Base-by-base conservation (phyloP, 2,888 invertebrate genomes). In the Megalurothrips usitatus region DNA sequence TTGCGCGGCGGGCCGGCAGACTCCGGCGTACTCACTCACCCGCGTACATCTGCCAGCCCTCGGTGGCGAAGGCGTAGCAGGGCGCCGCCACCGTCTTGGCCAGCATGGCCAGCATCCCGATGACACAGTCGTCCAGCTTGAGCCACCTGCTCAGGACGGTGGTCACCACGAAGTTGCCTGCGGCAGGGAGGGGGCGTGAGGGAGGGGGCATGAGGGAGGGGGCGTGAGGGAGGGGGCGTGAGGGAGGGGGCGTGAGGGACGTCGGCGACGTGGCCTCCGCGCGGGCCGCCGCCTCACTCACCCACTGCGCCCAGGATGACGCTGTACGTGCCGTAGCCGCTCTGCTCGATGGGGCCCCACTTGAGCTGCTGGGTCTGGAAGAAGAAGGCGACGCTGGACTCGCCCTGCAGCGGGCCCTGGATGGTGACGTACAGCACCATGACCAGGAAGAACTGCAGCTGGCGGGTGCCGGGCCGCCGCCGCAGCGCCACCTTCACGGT, bases 151-250 rank as follows among this genome's bases (percentile, higher is more conserved):
- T 26, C 23, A 75, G 23, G 26, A 75, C 26, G 23, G 68, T 75
- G 23, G 68, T 75, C 26, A 26, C 68, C 23, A 75, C 68, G 23
- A 75, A 26, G 26, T 75, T 75, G 68, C 68, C 68, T 75, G 68
- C 23, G 10, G 58, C 6, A 58, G 17, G 6, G n/a, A 8, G n/a
- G 19, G 58, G 2, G 17, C 19, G 17, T 17, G 19, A 52, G 12
- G 17, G 12, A 52, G 9, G 3, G 1, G 1, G 17, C 1, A 52
- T 8, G 9, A 14, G 52, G n/a, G n/a, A n/a, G n/a, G n/a, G n/a
- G n/a, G n/a, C n/a, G n/a, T n/a, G n/a, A n/a, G n/a, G n/a, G n/a
- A n/a, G 9, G 3, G 1, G 1, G 17, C 1, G 17, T 8, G 9
- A 14, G 52, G n/a, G n/a, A n/a, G n/a, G n/a, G n/a, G n/a, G n/a